Percentiles rank a stretch among this genome's conserved stretches.
phyloP scores from a whole-genome alignment of 2,113 vertebrate genomes.

The Hylia prasina region DNA sequence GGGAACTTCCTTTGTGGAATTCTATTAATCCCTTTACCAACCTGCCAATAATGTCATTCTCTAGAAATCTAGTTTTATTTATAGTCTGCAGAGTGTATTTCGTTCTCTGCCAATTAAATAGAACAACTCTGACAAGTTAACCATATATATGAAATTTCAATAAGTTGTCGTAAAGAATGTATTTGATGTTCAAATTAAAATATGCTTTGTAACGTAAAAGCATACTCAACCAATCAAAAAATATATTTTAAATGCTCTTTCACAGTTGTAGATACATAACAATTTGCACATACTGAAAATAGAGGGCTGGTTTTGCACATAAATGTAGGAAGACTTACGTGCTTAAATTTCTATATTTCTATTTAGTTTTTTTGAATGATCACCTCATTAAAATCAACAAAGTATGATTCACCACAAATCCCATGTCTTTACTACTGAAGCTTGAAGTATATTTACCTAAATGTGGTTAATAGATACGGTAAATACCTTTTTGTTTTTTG shows the following conservation, averaged over 20 bases:
- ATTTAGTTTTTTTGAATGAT: neutral
- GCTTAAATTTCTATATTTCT: neutral
- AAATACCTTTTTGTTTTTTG: neutral
- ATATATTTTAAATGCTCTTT: neutral
- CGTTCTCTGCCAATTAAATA: constrained; percentile 21
- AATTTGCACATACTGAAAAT: neutral
- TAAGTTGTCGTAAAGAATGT: neutral
- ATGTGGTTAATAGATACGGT: neutral
- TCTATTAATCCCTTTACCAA: constrained; percentile 26
- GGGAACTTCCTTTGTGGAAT: constrained; percentile 21
- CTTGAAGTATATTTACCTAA: neutral
- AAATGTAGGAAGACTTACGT: neutral
- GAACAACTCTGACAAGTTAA: neutral
- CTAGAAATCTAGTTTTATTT: constrained; percentile 1
- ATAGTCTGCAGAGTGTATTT: neutral
- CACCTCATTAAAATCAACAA: neutral
- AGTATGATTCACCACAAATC: neutral
- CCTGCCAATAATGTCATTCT: constrained; percentile 6
- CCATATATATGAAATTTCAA: neutral
- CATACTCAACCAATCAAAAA: neutral
- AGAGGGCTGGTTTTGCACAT: neutral
- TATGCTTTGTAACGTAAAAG: neutral
- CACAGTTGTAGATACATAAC: neutral
- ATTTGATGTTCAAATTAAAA: neutral
- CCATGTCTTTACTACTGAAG: neutral